Evolutionary conservation across 1,140 invertebrate species (phyloP).

Genomic region (Heliconius eleuchia): DNA sequence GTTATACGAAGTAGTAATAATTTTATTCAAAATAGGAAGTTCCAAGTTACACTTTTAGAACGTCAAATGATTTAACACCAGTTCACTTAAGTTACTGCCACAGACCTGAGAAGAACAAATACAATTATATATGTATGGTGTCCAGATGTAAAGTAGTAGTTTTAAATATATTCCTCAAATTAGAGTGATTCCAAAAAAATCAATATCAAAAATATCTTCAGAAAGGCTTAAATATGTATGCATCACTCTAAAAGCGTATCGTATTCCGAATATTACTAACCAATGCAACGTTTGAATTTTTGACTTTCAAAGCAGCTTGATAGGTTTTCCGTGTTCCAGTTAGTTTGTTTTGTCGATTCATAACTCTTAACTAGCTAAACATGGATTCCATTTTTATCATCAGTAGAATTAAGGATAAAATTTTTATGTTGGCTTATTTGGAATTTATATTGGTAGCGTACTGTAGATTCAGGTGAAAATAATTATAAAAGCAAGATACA

Average conservation of each 20-base stretch:
- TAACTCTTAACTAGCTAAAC: conserved; percentile 34
- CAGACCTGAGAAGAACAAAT: no score
- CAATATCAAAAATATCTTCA: conserved; percentile 1
- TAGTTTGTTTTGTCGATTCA: conserved; percentile 42
- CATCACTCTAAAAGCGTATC: conserved; percentile 3
- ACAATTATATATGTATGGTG: no score
- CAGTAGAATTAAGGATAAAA: conserved; percentile 19
- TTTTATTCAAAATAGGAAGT: no score
- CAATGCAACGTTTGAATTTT: conserved; percentile 14
- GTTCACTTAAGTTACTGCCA: no score
- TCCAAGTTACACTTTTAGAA: no score
- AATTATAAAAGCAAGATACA: no score
- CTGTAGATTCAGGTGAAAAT: no score
- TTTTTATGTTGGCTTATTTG: conserved; percentile 25
- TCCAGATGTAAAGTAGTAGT: no score
- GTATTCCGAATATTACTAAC: neutral
- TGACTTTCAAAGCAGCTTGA: conserved; percentile 44
- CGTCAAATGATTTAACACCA: no score
- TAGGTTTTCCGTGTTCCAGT: conserved; percentile 52
- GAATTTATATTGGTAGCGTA: neutral
- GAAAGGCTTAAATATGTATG: neutral
- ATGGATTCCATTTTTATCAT: conserved; percentile 37
- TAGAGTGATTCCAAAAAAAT: neutral
- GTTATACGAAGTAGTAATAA: no score
- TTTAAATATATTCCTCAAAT: no score